phyloP scores from a whole-genome alignment of 1,140 invertebrate genomes.

The Phymorhynchus buccinoides region DNA sequence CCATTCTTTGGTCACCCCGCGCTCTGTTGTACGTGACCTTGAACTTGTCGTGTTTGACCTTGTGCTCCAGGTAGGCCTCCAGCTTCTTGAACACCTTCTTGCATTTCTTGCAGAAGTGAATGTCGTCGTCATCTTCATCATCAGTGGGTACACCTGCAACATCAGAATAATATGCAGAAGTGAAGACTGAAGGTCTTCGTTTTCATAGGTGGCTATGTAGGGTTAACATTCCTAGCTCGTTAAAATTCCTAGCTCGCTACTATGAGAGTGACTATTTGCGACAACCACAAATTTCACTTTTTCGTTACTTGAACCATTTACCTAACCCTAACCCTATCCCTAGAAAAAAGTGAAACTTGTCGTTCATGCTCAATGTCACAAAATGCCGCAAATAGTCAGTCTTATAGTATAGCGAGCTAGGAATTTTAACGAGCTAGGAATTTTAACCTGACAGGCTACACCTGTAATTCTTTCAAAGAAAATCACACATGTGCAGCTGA shows the following conservation, averaged over 20 bases:
- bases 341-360: too few species aligned
- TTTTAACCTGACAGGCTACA: too few species aligned
- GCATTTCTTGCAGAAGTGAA: slow-evolving; percentile 63
- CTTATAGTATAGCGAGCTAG: too few species aligned
- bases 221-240: background rate
- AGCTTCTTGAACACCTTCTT: slow-evolving; percentile 60
- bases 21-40: slow-evolving; percentile 57
- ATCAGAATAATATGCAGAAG: background rate
- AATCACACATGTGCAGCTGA: background rate
- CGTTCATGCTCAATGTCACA: too few species aligned
- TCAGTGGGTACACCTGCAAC: slow-evolving; percentile 52
- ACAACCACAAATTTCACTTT: too few species aligned
- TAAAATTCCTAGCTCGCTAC: too few species aligned
- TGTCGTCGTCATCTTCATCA: slow-evolving; percentile 59
- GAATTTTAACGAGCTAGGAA: too few species aligned
- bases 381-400: too few species aligned
- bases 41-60: slow-evolving; percentile 63
- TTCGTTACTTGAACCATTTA: too few species aligned
- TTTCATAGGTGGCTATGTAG: too few species aligned
- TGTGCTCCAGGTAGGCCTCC: slow-evolving; percentile 62
- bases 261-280: too few species aligned
- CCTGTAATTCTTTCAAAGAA: background rate
- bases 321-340: too few species aligned
- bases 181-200: background rate
- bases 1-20: slow-evolving; percentile 47